phyloP scores from a whole-genome alignment of 1,140 invertebrate species.

The Lethocerus indicus region DNA sequence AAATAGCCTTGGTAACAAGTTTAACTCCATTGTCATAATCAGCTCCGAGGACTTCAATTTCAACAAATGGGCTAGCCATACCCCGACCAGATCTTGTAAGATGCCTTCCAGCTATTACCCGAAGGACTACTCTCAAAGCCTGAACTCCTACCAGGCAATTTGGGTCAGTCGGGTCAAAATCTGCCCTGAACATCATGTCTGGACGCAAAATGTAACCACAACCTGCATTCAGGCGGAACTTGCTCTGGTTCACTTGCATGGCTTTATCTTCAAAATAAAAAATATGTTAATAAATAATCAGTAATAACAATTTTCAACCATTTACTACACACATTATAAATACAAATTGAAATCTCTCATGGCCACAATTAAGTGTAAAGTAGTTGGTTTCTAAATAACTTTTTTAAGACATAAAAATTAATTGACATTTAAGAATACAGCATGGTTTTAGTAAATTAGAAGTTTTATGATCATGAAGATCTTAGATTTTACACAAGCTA shows the following conservation, averaged over 20 bases:
- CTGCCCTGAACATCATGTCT: slow-evolving; percentile 69
- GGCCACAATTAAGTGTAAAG: no score
- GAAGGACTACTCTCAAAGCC: slow-evolving; percentile 48
- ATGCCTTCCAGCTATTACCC: slow-evolving; percentile 81
- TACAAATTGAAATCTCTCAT: no score
- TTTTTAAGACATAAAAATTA: no score
- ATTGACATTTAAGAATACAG: no score
- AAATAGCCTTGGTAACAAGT: slow-evolving; percentile 66
- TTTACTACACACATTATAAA: no score
- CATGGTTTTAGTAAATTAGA: no score
- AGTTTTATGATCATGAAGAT: no score
- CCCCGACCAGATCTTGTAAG: slow-evolving; percentile 71
- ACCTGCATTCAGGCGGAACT: slow-evolving; percentile 76
- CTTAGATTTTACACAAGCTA: no score
- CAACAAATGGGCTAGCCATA: slow-evolving; percentile 85
- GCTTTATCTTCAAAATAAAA: slow-evolving; percentile 50
- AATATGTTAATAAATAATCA: no score
- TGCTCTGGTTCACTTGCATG: slow-evolving; percentile 89
- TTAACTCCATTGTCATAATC: slow-evolving; percentile 74
- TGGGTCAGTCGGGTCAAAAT: slow-evolving; percentile 64
- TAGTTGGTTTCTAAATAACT: no score
- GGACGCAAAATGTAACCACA: slow-evolving; percentile 94
- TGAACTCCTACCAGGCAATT: slow-evolving; percentile 39
- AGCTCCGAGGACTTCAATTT: slow-evolving; percentile 82
- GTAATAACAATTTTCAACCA: no score